Percentiles rank a stretch among this genome's conserved stretches.
These are phyloP conservation scores for Falcaria lacertinaria DNA, from an alignment of 2,888 invertebrate genomes.

Conservation along the genomic window DNA sequence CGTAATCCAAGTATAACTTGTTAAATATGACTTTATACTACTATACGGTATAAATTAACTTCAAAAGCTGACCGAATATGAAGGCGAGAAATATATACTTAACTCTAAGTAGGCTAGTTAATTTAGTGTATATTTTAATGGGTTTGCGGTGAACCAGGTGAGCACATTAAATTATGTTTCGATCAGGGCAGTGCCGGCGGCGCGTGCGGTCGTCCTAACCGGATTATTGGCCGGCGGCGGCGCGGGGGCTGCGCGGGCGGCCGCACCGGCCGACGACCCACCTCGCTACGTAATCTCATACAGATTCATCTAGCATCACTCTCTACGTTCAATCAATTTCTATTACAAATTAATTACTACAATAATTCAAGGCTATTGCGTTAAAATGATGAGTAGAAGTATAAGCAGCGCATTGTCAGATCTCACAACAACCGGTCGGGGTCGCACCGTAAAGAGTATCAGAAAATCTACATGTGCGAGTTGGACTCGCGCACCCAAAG, in stretches of 20 bases:
- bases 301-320: slow-evolving; percentile 44
- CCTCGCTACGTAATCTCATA: slow-evolving; percentile 37
- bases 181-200: slow-evolving; percentile 54
- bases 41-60: too few relatives aligned
- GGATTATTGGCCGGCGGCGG: slow-evolving; percentile 50
- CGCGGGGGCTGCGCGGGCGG: slow-evolving; percentile 11
- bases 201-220: slow-evolving; percentile 65
- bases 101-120: slow-evolving; percentile 3
- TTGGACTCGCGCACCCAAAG: too few relatives aligned
- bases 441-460: too few relatives aligned
- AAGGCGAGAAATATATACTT: neutral
- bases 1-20: too few relatives aligned
- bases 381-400: too few relatives aligned
- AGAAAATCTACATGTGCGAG: too few relatives aligned
- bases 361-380: neutral
- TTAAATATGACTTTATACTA: too few relatives aligned
- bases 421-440: too few relatives aligned
- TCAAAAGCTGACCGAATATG: too few relatives aligned
- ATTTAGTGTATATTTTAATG: slow-evolving; percentile 28
- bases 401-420: too few relatives aligned
- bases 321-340: slow-evolving; percentile 15
- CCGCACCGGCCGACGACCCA: slow-evolving; percentile 2
- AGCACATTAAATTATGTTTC: slow-evolving; percentile 67
- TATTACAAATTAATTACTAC: slow-evolving; percentile 5
- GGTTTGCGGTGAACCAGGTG: slow-evolving; percentile 48